Evolutionary conservation across 2,888 invertebrate genomes (phyloP), one percentile per base, ranked within the genome.

Genomic region (Amblyteles armatorius): DNA sequence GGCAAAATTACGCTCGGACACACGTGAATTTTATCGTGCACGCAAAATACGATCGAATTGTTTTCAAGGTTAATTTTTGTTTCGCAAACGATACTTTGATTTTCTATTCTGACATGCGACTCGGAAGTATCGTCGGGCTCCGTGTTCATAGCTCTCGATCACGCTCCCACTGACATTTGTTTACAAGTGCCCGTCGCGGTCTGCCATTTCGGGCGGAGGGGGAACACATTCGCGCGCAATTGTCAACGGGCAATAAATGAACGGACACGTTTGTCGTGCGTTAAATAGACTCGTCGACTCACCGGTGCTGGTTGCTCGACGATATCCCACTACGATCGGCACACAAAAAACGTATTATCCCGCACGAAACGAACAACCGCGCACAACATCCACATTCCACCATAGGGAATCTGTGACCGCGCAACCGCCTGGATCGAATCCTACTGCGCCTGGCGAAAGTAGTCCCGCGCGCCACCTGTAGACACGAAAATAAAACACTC

Each of bases 331-430:
- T 79, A 68, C 19, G n/a, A 55, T 76, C 81, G 67, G 63, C 74
- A 73, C 74, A 44, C n/a, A 68, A 36, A 63, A 79, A 65, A 71
- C 67, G 80, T 68, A 77, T 80, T 77, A 68, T 88, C 88, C 88
- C 92, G 88, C 89, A 90, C 90, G 90, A 89, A 88, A 91, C 88
- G 86, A 89, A 89, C 89, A 90, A 90, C 89, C 90, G 87, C 84
- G 87, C 90, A 89, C 92, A 91, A 90, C 90, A 91, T 91, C 90
- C 91, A 88, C 90, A 89, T 91, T 91, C 91, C 90, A 91, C 91
- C 91, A 92, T 92, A 85, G 90, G 88, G 89, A 90, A 91, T 90
- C 90, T 88, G 91, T 36, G 90, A 88, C 91, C 91, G 90, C 88
- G 88, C 88, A 87, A 89, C 91, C 84, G 87, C 87, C 90, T 88